A percentile compares a stretch with the other conserved stretches of the same genome.
phyloP scores from a whole-genome alignment of 2,113 vertebrate species.

The Phrynosoma blainvillii region DNA sequence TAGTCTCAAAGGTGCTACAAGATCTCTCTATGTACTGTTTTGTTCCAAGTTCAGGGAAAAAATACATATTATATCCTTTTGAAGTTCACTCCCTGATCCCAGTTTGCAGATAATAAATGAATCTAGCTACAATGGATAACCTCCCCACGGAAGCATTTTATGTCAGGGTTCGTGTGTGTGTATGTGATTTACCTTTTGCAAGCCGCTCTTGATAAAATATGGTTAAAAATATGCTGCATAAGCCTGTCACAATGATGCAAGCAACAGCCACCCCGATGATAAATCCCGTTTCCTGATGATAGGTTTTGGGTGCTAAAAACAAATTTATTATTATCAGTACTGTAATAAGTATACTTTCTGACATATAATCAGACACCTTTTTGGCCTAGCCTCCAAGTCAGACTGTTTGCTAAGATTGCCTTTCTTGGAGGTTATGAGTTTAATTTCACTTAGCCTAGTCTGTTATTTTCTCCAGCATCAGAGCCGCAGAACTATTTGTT shows the following conservation, averaged over 20 bases:
- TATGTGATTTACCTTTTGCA: slow-evolving; percentile 27
- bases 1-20: too few relatives aligned
- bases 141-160: neutral
- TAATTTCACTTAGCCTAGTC: neutral
- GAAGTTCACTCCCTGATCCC: neutral
- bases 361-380: neutral
- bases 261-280: slow-evolving; percentile 9
- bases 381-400: neutral
- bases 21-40: too few relatives aligned
- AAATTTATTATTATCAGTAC: neutral
- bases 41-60: neutral
- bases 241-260: slow-evolving; percentile 3
- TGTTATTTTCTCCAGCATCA: neutral
- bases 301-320: neutral
- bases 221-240: slow-evolving; percentile 14
- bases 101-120: neutral
- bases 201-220: slow-evolving; percentile 10
- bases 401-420: neutral
- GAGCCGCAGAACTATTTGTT: neutral
- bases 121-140: neutral
- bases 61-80: neutral
- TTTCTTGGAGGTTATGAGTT: neutral
- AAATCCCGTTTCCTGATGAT: neutral
- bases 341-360: neutral
- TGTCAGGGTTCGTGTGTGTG: neutral